These are phyloP conservation scores for Boloria euphrosyne DNA, from an alignment of 2,888 invertebrate species.

Conservation along the genomic window DNA sequence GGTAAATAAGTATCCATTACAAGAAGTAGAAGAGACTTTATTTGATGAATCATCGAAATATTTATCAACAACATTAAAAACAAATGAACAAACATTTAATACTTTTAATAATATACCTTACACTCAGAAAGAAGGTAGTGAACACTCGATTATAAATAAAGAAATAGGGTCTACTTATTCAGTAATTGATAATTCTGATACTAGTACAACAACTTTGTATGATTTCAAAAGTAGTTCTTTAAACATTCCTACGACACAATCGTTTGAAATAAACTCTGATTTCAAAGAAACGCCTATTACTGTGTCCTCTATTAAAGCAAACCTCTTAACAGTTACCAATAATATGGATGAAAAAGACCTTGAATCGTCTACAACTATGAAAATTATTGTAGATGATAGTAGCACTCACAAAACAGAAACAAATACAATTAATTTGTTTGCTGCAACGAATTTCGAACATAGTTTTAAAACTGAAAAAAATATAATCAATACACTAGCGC, in stretches of 20 bases:
- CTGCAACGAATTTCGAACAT: too few relatives aligned
- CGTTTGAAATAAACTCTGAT: background rate
- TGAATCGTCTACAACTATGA: background rate
- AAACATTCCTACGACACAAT: background rate
- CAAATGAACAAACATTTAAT: constrained; percentile 1
- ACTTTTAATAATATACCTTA: background rate
- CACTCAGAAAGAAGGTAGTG: background rate
- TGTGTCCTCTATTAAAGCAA: background rate
- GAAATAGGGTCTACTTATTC: too few relatives aligned
- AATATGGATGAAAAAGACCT: background rate
- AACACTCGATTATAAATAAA: too few relatives aligned
- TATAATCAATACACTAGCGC: too few relatives aligned
- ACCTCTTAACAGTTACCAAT: background rate
- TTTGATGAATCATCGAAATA: background rate
- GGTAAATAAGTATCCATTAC: background rate
- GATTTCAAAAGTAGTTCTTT: background rate
- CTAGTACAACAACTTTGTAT: background rate
- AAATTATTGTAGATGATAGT: background rate
- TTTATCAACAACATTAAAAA: background rate
- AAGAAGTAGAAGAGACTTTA: background rate
- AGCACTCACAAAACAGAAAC: background rate
- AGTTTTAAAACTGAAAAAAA: background rate
- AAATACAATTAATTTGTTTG: background rate
- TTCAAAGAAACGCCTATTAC: background rate
- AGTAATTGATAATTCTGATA: background rate